phyloP scores from a whole-genome alignment of 2,113 vertebrate genomes.

The Arizona elegans region DNA sequence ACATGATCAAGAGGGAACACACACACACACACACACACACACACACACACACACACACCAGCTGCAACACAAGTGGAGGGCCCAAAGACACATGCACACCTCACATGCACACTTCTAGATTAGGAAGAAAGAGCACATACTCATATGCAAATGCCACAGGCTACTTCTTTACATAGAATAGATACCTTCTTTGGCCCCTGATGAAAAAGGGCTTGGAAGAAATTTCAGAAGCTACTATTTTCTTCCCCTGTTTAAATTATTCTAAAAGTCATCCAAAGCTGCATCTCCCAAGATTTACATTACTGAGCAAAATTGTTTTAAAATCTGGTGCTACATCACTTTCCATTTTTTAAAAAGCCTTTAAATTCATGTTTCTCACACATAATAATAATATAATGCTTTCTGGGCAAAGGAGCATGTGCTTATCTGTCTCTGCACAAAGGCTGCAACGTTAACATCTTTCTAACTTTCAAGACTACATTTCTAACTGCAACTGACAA shows the following conservation, averaged over 20 bases:
- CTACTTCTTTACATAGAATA: background rate
- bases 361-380: background rate
- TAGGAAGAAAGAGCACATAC: background rate
- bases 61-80: background rate
- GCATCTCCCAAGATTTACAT: background rate
- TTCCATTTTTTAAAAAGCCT: background rate
- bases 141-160: background rate
- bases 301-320: background rate
- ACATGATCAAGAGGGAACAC: background rate
- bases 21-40: background rate
- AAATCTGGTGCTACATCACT: fast-evolving
- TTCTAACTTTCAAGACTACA: background rate
- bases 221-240: background rate
- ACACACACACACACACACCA: background rate
- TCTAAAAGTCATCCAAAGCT: background rate
- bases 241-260: fast-evolving
- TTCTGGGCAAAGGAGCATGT: background rate
- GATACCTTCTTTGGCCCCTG: background rate
- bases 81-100: background rate
- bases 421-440: background rate
- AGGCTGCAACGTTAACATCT: background rate
- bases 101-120: background rate
- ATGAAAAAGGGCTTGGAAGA: background rate
- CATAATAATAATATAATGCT: no score
- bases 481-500: background rate